A percentile compares a stretch with the other conserved stretches of the same genome.
These are phyloP conservation scores for Empidonax alnorum DNA, from an alignment of 2,113 vertebrate species.

Conservation along the genomic window DNA sequence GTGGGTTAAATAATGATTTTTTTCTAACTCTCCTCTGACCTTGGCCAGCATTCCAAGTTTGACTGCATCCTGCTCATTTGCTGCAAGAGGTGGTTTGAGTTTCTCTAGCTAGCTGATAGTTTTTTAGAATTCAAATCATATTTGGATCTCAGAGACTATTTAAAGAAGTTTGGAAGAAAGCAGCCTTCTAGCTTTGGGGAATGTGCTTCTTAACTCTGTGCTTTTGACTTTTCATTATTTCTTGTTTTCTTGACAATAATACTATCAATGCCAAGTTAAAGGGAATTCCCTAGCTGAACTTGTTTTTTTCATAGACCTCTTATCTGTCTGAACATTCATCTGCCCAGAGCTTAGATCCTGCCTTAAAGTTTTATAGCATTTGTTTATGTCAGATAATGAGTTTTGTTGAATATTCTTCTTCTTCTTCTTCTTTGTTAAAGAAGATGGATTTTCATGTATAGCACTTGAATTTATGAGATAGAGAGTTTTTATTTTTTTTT, in stretches of 20 bases:
- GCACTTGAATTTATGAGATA: background rate
- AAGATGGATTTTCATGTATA: background rate
- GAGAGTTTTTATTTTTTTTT: background rate
- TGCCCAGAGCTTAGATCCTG: constrained; percentile 12
- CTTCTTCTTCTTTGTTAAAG: background rate
- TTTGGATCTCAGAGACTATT: constrained; percentile 12
- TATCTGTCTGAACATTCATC: constrained; percentile 45
- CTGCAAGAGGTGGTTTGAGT: background rate
- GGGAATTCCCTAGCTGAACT: constrained; percentile 44
- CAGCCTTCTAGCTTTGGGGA: background rate
- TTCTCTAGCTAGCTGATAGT: background rate
- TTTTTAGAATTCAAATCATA: background rate
- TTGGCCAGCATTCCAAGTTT: background rate
- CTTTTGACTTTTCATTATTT: constrained; percentile 25
- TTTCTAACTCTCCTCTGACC: background rate
- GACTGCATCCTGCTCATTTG: background rate
- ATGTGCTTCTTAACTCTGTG: background rate
- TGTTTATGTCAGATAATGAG: background rate
- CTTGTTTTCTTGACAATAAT: constrained; percentile 24
- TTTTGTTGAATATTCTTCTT: background rate
- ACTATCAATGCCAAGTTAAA: constrained; percentile 40
- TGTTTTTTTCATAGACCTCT: constrained; percentile 10
- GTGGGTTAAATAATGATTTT: background rate
- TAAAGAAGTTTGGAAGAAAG: background rate
- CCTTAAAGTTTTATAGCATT: background rate